Base-by-base conservation (phyloP, 2,797 vertebrate genomes). In the Notoglanidium macrostoma region DNA sequence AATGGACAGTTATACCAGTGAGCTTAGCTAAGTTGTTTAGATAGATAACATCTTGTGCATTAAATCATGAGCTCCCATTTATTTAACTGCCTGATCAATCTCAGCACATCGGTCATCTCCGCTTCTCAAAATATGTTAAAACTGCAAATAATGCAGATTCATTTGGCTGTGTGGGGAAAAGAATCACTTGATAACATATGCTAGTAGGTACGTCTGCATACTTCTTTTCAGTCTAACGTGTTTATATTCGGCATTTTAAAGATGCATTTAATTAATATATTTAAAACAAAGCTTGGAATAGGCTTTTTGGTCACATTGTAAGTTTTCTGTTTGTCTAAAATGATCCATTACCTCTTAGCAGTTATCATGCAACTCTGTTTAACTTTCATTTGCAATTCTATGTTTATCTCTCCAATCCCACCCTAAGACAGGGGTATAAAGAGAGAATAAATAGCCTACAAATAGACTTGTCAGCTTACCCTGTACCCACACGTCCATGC, bases 401-500 rank as follows among this genome's bases (percentile, higher is more conserved):
- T n/a, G 4, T 73, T 80, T 84, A 35, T 78, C 29, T 10, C 40
- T 21, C n/a, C 6, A 17, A 32, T 72, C 46, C 55, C 23, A 32
- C 77, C 57, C 55, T 65, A 5, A 81, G 51, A 59, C 51, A 89
- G 15, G 17, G 19, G 6, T 21, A 70, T 72, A 32, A 49, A n/a
- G n/a, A 8, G 61, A 26, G 72, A 63, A 54, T 57, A 67, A 72
- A 83, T 35, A 57, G 63, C 78, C 61, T 82, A 72, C 29, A 85
- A 61, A 76, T 85, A 80, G 49, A 80, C 68, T 59, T 32, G 57
- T 84, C 81, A 84, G 55, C 54, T 61, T 46, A 86, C 80, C 61
- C 65, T 84, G 81, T 67, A 44, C 51, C 84, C 54, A 84, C 83
- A 86, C 84, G n/a, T 59, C 29, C 46, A 85, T 57, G n/a, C 51